phyloP scores from a whole-genome alignment of 2,113 vertebrate genomes.

The Morone saxatilis region DNA sequence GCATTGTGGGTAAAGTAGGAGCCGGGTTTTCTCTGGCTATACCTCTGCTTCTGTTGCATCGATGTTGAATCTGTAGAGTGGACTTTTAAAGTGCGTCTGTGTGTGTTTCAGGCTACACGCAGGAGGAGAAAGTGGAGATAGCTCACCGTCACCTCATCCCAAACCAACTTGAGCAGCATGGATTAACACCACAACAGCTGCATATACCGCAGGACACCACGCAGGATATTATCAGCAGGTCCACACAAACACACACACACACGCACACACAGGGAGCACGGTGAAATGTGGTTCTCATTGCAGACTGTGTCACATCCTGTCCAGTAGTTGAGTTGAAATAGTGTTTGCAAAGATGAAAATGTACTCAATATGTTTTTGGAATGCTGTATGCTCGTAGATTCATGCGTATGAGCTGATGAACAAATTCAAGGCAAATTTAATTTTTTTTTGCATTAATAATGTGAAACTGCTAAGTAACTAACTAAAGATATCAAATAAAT shows the following conservation, averaged over 20 bases:
- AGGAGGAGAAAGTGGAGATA: constrained; percentile 98
- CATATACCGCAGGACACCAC: constrained; percentile 94
- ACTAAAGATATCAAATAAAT: too few relatives aligned
- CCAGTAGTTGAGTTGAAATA: background rate
- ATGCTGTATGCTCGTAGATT: too few relatives aligned
- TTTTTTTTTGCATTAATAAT: too few relatives aligned
- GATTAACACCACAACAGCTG: constrained; percentile 93
- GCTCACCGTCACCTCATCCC: constrained; percentile 95
- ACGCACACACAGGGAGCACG: background rate
- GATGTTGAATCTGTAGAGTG: background rate
- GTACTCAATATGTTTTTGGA: too few relatives aligned
- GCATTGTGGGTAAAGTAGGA: background rate
- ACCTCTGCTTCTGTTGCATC: background rate
- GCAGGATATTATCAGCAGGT: constrained; percentile 74
- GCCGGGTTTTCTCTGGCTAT: background rate
- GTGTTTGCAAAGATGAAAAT: background rate
- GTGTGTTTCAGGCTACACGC: constrained; percentile 91
- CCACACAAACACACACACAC: background rate
- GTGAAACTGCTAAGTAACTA: too few relatives aligned
- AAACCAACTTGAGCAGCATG: constrained; percentile 95
- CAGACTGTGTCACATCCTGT: background rate
- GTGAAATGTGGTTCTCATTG: background rate
- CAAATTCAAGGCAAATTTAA: too few relatives aligned
- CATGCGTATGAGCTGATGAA: too few relatives aligned
- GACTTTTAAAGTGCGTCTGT: background rate